Evolutionary conservation across 2,113 vertebrate species (phyloP).

Genomic region (Zosterops pallidus): DNA sequence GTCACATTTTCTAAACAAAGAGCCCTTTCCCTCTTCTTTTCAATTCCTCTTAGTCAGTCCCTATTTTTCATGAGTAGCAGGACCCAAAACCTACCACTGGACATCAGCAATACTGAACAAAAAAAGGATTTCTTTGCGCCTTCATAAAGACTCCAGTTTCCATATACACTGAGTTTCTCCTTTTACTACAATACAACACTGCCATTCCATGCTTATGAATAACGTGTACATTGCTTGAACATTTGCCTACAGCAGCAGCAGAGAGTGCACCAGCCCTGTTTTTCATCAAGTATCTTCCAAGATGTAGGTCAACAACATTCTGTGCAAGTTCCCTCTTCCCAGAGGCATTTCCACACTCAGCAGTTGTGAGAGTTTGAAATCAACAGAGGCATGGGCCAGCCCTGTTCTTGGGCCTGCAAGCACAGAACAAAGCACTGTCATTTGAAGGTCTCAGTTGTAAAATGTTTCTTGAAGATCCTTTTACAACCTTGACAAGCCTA

Average conservation of each 20-base stretch:
- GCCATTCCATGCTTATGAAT: neutral
- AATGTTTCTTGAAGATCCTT: neutral
- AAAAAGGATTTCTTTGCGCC: accelerated
- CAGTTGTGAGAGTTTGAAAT: neutral
- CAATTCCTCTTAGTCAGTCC: neutral
- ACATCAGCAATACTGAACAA: neutral
- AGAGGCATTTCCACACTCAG: neutral
- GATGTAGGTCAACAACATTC: neutral
- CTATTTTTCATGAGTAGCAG: neutral
- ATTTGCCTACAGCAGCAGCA: neutral
- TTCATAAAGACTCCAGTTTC: neutral
- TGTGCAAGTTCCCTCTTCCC: neutral
- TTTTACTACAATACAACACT: neutral
- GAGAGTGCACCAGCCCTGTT: neutral
- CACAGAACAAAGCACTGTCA: neutral
- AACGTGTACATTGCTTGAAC: neutral
- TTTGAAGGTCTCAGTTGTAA: neutral
- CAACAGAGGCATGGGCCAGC: neutral
- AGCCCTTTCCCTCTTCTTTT: neutral
- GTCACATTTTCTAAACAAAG: neutral
- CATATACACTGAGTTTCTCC: neutral
- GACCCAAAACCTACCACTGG: neutral
- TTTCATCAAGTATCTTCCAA: neutral
- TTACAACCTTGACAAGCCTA: neutral
- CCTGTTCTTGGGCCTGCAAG: neutral